Base-by-base conservation (phyloP, 1,140 invertebrate genomes). In the Laodelphax striatellus region DNA sequence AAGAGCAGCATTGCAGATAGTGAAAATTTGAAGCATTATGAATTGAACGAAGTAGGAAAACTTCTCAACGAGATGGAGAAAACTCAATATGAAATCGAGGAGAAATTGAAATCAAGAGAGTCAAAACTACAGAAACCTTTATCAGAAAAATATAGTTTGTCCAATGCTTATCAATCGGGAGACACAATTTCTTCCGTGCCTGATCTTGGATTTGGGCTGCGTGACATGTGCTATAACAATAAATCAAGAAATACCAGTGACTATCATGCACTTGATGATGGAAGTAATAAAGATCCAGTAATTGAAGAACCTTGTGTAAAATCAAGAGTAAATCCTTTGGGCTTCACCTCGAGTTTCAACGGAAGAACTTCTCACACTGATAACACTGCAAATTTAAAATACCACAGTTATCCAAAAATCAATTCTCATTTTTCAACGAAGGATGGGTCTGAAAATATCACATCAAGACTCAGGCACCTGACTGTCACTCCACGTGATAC, bases 11-110 rank as follows among this genome's bases (percentile, higher is more conserved):
- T 38, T 8, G 34, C 34, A 5, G 34, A 38, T 13, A 38, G 34
- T 38, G 34, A 38, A 11, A 38, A 38, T 38, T 53, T 70, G 19
- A 68, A 68, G 17, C 68, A 74, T 17, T 71, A 77, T 68, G 75
- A 72, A 62, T 62, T 78, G 8, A 63, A 68, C 0, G 73, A 76
- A 57, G 73, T 77, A 11, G 70, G 77, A 16, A 65, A 71, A 42
- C 52, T 76, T 22, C 63, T 77, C 8, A 70, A 70, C 53, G 71
- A 77, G 60, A 73, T 78, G 68, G 75, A 77, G 46, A 66, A 63
- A 22, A 72, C 73, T 0, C 73, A 76, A 38, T 64, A 68, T 22
- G 69, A 72, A 62, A 70, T 69, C 16, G 62, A 63, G 60, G 61
- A 65, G 2, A 68, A 67, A 55, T 52, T 68, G 8, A 62, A 62